Conservation (phyloP, 37 sponge, comb jelly and placozoan species). For the Eunapius fragilis region DNA sequence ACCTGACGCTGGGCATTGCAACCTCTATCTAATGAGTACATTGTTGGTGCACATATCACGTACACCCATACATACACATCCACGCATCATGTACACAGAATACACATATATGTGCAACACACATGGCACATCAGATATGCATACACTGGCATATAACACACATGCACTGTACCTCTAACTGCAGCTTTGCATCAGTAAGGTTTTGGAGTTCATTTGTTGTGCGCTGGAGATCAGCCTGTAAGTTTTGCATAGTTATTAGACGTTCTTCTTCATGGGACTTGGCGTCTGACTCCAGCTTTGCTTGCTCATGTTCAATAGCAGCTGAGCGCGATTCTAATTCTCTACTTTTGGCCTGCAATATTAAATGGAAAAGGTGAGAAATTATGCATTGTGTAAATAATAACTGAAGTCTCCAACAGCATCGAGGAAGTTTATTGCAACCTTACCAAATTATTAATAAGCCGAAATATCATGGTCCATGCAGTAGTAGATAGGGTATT, state of each 20-base stretch:
- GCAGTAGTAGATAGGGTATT: too few species aligned
- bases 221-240: background rate
- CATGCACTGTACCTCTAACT: background rate
- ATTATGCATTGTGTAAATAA: too few species aligned
- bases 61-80: background rate
- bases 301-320: background rate
- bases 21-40: background rate
- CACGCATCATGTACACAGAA: background rate
- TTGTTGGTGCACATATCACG: background rate
- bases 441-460: too few species aligned
- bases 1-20: background rate
- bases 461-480: too few species aligned
- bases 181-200: background rate
- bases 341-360: background rate
- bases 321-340: background rate
- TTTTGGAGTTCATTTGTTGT: too few species aligned
- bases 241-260: background rate
- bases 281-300: background rate
- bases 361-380: too few species aligned
- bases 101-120: too few species aligned
- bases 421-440: too few species aligned
- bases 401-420: too few species aligned
- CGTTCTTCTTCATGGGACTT: background rate
- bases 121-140: too few species aligned
- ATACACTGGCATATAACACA: too few species aligned